These are phyloP conservation scores for Epinephelus coioides DNA, from an alignment of 2,797 vertebrate genomes.

Conservation along the genomic window DNA sequence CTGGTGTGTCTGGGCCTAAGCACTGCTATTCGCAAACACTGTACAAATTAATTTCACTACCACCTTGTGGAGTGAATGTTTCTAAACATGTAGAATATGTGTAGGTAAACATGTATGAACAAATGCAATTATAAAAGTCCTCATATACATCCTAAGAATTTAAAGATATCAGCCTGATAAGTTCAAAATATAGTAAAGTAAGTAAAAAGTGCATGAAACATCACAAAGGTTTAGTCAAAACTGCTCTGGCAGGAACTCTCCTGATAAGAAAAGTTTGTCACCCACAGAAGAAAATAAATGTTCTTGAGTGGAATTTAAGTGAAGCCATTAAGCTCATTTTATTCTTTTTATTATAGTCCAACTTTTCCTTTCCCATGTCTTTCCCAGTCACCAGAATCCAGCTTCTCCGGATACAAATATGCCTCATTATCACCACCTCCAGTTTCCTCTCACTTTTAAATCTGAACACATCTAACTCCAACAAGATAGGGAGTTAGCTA, in stretches of 20 bases:
- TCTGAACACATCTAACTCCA: slow-evolving; percentile 13
- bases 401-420: not conserved
- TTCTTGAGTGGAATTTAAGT: slow-evolving; percentile 2
- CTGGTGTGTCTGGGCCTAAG: no score
- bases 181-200: not conserved
- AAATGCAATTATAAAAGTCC: not conserved
- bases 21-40: no score
- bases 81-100: no score
- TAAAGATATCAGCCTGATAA: not conserved
- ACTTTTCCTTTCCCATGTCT: slow-evolving; percentile 14
- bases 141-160: not conserved
- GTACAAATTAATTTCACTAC: no score
- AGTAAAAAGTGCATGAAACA: not conserved
- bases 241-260: not conserved
- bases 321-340: slow-evolving; percentile 9
- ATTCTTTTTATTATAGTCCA: slow-evolving; percentile 4
- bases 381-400: slow-evolving; percentile 9
- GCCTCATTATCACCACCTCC: slow-evolving; percentile 7
- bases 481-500: not conserved
- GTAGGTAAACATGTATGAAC: no score
- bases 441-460: not conserved
- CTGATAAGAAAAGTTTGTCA: slow-evolving; percentile 3
- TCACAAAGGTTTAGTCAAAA: not conserved
- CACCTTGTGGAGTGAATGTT: no score
- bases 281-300: not conserved